Evolutionary conservation across 2,113 vertebrate species (phyloP).

Genomic region (Phocoena sinus): DNA sequence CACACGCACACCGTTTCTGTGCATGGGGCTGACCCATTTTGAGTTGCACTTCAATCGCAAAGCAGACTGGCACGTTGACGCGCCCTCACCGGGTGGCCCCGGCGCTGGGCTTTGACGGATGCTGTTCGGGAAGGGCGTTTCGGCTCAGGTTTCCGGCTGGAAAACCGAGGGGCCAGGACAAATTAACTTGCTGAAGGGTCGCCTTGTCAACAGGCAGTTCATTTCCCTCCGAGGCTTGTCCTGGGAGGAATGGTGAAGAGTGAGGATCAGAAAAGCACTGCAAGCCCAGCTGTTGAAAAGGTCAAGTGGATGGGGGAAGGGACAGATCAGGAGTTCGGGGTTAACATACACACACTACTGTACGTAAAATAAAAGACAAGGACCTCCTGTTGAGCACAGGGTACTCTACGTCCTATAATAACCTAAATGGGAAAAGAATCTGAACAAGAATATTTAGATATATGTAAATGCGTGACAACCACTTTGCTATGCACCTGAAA

Average conservation of each 20-base stretch:
- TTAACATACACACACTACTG: background rate
- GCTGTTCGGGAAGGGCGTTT: background rate
- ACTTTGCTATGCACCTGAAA: background rate
- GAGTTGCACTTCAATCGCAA: background rate
- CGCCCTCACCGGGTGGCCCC: background rate
- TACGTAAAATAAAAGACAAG: background rate
- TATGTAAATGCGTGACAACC: background rate
- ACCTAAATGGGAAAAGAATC: background rate
- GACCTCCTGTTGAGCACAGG: background rate
- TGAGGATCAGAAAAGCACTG: fast-evolving
- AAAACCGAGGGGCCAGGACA: background rate
- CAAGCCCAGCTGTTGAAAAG: background rate
- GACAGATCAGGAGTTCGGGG: background rate
- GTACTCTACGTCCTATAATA: background rate
- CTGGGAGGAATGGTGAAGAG: background rate
- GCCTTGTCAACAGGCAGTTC: background rate
- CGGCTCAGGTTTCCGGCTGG: background rate
- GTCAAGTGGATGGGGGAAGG: background rate
- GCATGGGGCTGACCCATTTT: background rate
- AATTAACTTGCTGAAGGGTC: background rate
- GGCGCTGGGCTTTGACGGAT: background rate
- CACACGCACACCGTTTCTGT: fast-evolving
- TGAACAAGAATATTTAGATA: background rate
- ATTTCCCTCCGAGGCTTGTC: background rate
- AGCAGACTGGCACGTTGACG: background rate